Conservation (phyloP, 1,140 invertebrate genomes). For the Scaptomyza pallida region DNA sequence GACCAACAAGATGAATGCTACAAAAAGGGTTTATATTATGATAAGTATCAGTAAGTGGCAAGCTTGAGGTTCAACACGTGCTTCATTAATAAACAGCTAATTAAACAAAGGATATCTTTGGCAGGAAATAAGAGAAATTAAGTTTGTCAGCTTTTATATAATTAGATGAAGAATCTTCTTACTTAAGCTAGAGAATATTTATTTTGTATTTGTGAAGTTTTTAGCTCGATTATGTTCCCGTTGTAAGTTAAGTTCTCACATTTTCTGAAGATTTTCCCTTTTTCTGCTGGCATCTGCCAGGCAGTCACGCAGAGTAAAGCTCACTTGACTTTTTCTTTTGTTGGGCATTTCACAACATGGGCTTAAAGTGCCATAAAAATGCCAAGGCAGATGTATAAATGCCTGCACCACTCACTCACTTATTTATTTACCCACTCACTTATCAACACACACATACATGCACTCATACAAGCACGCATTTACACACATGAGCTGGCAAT, state of each 20-base stretch:
- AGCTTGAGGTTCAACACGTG: no score
- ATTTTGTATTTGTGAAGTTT: no score
- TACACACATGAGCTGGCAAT: slow-evolving; percentile 72
- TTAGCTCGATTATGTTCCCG: no score
- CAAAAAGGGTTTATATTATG: neutral
- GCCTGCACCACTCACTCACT: slow-evolving; percentile 33
- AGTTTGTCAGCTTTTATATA: no score
- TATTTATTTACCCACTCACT: slow-evolving; percentile 11
- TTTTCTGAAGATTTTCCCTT: no score
- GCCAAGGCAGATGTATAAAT: slow-evolving; percentile 51
- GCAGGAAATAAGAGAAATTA: no score
- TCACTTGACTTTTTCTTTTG: slow-evolving; percentile 43
- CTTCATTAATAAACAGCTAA: no score
- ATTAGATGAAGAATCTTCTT: no score
- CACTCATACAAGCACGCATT: slow-evolving; percentile 38
- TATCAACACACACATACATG: slow-evolving; percentile 18
- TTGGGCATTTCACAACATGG: slow-evolving; percentile 66
- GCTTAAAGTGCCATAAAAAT: slow-evolving; percentile 80
- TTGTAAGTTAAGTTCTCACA: no score
- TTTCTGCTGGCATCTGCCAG: neutral
- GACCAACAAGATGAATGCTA: slow-evolving; percentile 3
- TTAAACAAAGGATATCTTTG: no score
- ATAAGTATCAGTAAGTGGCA: neutral
- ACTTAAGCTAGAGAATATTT: no score
- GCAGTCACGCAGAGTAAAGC: slow-evolving; percentile 12